Evolutionary conservation across 2,113 vertebrate genomes (phyloP).

Genomic region (Monopterus albus): DNA sequence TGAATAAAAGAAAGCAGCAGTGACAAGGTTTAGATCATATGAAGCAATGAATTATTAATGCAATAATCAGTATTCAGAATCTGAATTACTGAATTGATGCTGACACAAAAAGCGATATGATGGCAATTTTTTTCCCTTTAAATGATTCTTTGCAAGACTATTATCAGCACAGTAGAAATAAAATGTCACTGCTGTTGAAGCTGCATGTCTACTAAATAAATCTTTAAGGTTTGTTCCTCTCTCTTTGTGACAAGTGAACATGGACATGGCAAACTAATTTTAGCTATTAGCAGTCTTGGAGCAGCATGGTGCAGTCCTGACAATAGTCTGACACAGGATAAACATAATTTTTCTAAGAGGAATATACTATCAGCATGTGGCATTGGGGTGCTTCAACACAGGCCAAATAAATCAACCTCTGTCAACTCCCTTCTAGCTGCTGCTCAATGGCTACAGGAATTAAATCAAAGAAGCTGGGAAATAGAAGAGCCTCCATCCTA

Average conservation of each 20-base stretch:
- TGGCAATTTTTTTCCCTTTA: conserved; percentile 22
- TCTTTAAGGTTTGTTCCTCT: conserved; percentile 9
- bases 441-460: background rate
- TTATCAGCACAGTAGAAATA: conserved; percentile 25
- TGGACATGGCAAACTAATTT: conserved; percentile 1
- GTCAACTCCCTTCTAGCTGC: background rate
- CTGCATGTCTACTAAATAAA: conserved; percentile 4
- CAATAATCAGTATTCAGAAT: conserved; percentile 57
- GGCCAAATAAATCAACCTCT: conserved; percentile 5
- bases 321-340: conserved; percentile 11
- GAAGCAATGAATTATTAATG: conserved; percentile 65
- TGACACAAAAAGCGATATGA: conserved; percentile 56
- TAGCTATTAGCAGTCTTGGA: background rate
- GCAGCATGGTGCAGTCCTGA: background rate
- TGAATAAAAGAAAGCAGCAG: conserved; percentile 50
- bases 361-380: conserved; percentile 4
- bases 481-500: background rate
- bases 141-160: conserved; percentile 24
- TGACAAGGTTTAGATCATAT: conserved; percentile 59
- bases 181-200: conserved; percentile 20
- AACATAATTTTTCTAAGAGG: background rate
- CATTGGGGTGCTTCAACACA: background rate
- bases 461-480: background rate
- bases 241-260: conserved; percentile 1
- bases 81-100: conserved; percentile 47